These are phyloP conservation scores for Nephrotoma appendiculata DNA, from an alignment of 2,888 invertebrate genomes.

Conservation along the genomic window DNA sequence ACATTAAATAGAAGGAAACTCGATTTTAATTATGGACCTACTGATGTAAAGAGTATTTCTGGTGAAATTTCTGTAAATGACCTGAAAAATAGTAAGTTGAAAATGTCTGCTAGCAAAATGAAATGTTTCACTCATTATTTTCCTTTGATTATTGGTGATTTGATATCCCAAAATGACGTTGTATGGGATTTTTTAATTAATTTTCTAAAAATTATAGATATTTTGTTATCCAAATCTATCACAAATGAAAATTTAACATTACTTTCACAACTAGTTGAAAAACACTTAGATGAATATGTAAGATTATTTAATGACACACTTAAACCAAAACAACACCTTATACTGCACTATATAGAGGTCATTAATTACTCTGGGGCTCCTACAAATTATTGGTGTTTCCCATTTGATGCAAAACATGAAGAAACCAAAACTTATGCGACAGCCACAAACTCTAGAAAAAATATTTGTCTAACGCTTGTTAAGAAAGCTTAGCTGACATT, in stretches of 20 bases:
- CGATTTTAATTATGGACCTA: constrained; percentile 14
- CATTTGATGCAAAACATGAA: constrained; percentile 7
- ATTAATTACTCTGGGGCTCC: not conserved
- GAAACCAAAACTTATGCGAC: constrained; percentile 7
- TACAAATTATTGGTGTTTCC: constrained; percentile 6
- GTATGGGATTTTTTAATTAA: not conserved
- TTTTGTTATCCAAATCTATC: not conserved
- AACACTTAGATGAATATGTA: not conserved
- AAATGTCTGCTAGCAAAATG: constrained; percentile 6
- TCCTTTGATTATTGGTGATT: not conserved
- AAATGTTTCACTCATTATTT: constrained; percentile 7
- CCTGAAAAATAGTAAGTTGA: constrained; percentile 11
- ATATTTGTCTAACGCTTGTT: not conserved
- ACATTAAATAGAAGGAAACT: constrained; percentile 10
- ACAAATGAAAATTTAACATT: not conserved
- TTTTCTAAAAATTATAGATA: not conserved
- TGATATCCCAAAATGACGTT: not conserved
- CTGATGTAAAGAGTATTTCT: constrained; percentile 5
- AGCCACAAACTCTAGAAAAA: constrained; percentile 5
- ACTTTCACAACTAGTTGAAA: not conserved
- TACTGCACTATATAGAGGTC: not conserved
- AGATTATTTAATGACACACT: not conserved
- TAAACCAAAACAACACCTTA: not conserved
- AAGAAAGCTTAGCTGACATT: not conserved
- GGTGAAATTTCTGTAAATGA: constrained; percentile 11